phyloP scores from a whole-genome alignment of 2,888 invertebrate genomes.

The Asteroscopus sphinx region DNA sequence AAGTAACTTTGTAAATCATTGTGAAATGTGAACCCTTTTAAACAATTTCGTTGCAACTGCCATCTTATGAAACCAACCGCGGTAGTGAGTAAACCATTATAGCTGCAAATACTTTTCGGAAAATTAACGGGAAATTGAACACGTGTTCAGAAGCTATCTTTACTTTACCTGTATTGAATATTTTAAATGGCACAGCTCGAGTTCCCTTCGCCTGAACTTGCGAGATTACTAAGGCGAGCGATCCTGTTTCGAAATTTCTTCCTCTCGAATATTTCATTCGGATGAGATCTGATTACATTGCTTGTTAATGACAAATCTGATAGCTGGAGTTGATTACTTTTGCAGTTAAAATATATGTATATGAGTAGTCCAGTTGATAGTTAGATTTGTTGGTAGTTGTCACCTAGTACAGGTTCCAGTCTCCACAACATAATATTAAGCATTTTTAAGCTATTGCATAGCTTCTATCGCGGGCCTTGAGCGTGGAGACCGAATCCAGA shows the following conservation, averaged over 20 bases:
- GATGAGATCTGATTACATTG: conserved; percentile 41
- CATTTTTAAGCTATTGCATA: no score
- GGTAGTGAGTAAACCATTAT: not conserved
- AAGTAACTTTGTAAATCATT: no score
- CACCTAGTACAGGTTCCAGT: no score
- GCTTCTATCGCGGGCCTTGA: no score
- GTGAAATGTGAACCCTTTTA: no score
- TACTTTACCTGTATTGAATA: conserved; percentile 51
- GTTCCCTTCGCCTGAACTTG: conserved; percentile 26
- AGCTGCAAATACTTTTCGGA: conserved; percentile 12
- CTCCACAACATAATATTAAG: no score
- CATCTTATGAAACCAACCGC: no score
- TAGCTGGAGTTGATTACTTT: conserved; percentile 7
- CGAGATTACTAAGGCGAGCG: conserved; percentile 30
- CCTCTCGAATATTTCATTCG: conserved; percentile 44
- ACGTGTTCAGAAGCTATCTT: conserved; percentile 50
- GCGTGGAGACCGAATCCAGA: no score
- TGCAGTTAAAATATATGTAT: not conserved
- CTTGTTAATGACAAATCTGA: conserved; percentile 39
- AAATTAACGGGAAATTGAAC: conserved; percentile 50
- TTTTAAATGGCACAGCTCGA: conserved; percentile 38
- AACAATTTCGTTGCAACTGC: conserved; percentile 15
- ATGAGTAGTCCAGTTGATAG: no score
- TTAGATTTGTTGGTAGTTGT: no score
- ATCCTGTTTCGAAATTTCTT: conserved; percentile 37